Base-by-base conservation (phyloP, 2,888 invertebrate genomes). In the Agriopis aurantiaria region DNA sequence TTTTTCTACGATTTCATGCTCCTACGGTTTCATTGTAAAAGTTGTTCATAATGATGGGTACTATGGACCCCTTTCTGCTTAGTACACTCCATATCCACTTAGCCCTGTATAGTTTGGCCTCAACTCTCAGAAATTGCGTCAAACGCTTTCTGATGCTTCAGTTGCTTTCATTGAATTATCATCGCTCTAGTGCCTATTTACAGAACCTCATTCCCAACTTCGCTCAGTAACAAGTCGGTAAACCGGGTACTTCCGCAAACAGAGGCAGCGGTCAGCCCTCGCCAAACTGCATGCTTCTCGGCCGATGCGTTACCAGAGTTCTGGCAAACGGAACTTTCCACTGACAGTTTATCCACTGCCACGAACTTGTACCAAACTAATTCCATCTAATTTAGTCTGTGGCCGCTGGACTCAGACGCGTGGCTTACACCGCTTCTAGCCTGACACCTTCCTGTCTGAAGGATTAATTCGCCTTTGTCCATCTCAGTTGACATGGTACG, bases 281-380 rank as follows among this genome's bases (percentile, higher is more conserved):
- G 61, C 71, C 71, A 70, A 72, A 74, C 69, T 69, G 70, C 51
- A 72, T 55, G 72, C 69, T 75, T 73, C 77, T 75, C 72, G 76
- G 65, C 68, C 75, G 71, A 72, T 77, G 81, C 78, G 78, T 80
- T 78, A 69, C 79, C 73, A 72, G 69, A 59, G 69, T 69, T 74
- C 68, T 72, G 63, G 58, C 67, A 69, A 69, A 72, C 70, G 65
- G 71, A 84, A 85, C 80, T 85, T 84, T 78, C 76, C 71, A 80
- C 81, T 80, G 84, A 81, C 85, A 86, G 83, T 85, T 85, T 86
- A 85, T 82, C 80, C 82, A 79, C 78, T 77, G 78, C 80, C 72
- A 75, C 78, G 74, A 82, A 87, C 85, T 88, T 85, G 87, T 83
- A 85, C 72, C 76, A 72, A 87, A 88, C 87, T 90, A 89, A 89